Base-by-base conservation (phyloP, 2,113 vertebrate species). In the Sarotherodon lohbergeri region DNA sequence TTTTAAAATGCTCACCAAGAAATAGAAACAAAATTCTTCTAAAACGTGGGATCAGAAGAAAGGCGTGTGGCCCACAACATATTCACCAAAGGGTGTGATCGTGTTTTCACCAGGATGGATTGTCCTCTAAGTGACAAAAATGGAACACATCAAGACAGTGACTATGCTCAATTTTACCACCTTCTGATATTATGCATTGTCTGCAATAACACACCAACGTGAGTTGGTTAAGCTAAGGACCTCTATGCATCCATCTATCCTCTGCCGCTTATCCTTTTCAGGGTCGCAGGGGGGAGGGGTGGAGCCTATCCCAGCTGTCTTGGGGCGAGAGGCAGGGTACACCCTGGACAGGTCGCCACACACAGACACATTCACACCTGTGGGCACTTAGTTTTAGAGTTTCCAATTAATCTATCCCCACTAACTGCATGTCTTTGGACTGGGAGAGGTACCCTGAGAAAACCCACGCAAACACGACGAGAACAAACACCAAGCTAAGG, bases 41-140 rank as follows among this genome's bases (percentile, higher is more conserved):
- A 71, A 71, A 71, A 71, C 1, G 22, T 24, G 66, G 0, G 7
- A 14, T 0, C 5, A 29, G 24, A 76, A 11, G 41, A 17, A 50
- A 50, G 14, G 16, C 16, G 14, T 9, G 5, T 0, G 14, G 41
- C 12, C 41, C 22, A 27, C n/a, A 16, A 46, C 1, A 3, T 27
- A 43, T 27, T 73, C 39, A 73, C 22, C 24, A 46, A 48, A 76
- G 41, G 68, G 41, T 73, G 8, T 16, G 39, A 16, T 73, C 2
- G 9, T 29, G 22, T 46, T 76, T 19, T 76, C 39, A 48, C 14
- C 71, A 50, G 24, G 43, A 48, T 76, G 41, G 1, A 17, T 48
- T 76, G 41, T 2, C 8, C 12, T 41, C 22, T 27, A 73, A 71
- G 24, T 76, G 9, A 29, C 43, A 19, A 50, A 48, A 76, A 76